These are phyloP conservation scores for Casuarius casuarius DNA, from an alignment of 2,113 vertebrate species.

Conservation along the genomic window DNA sequence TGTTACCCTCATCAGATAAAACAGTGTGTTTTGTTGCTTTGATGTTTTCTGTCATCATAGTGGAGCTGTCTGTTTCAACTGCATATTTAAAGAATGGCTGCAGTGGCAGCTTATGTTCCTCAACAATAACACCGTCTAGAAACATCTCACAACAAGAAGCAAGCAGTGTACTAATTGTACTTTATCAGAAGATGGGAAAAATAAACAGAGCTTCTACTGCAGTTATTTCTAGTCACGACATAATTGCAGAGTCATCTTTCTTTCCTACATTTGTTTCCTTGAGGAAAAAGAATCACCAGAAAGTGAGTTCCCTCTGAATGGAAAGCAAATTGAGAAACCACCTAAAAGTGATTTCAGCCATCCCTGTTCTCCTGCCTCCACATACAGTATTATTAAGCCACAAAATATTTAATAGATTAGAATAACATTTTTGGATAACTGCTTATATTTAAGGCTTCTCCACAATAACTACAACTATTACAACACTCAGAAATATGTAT, in stretches of 20 bases:
- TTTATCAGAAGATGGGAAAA: neutral
- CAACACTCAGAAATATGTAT: slow-evolving; percentile 23
- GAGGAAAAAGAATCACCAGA: neutral
- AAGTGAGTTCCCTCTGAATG: neutral
- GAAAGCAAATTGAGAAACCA: neutral
- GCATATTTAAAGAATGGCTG: slow-evolving; percentile 9
- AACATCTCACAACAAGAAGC: neutral
- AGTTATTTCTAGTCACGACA: slow-evolving; percentile 3
- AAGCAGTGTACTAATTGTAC: neutral
- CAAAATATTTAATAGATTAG: neutral
- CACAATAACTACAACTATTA: slow-evolving; percentile 7
- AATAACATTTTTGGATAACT: neutral
- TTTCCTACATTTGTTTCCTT: neutral
- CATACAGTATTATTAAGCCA: neutral
- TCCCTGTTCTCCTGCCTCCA: neutral
- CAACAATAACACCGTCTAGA: slow-evolving; percentile 16
- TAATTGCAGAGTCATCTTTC: neutral
- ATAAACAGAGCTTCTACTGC: neutral
- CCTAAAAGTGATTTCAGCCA: neutral
- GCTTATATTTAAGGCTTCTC: neutral
- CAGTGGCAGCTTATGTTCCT: slow-evolving; percentile 15
- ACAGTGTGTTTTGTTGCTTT: slow-evolving; percentile 48
- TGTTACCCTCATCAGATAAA: slow-evolving; percentile 73
- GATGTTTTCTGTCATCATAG: slow-evolving; percentile 58
- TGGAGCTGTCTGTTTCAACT: slow-evolving; percentile 47